phyloP scores from a whole-genome alignment of 2,888 invertebrate species.

The Cheilosia soror region DNA sequence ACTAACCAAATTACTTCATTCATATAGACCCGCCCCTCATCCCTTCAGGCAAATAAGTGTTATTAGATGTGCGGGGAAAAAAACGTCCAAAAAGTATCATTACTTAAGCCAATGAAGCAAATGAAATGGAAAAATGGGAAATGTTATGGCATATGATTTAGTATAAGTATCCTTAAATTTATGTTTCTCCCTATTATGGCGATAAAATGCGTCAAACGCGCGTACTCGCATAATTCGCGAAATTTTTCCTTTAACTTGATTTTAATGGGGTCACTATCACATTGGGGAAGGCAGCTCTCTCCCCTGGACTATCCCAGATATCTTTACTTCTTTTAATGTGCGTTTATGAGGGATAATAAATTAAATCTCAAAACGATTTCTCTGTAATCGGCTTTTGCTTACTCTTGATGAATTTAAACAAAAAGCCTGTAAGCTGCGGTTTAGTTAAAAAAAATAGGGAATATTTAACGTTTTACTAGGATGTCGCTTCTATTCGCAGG shows the following conservation, averaged over 20 bases:
- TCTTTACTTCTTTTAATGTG: no score
- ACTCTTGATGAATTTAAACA: no score
- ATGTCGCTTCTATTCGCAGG: no score
- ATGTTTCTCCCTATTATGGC: constrained; percentile 3
- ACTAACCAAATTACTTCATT: constrained; percentile 40
- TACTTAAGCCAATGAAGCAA: constrained; percentile 28
- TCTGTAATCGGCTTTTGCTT: no score
- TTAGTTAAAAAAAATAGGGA: no score
- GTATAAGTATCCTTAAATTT: constrained; percentile 13
- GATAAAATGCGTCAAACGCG: constrained; percentile 12
- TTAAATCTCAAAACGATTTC: no score
- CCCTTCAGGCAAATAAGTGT: constrained; percentile 12
- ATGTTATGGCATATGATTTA: constrained; percentile 40
- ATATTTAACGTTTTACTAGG: no score
- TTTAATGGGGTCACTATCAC: constrained; percentile 8
- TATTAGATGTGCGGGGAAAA: neutral
- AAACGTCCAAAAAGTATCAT: constrained; percentile 1
- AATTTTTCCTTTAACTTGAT: neutral
- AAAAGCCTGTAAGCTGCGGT: no score
- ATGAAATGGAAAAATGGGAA: neutral
- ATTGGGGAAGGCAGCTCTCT: no score
- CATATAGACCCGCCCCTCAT: neutral
- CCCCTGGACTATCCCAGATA: no score
- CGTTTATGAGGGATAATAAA: no score
- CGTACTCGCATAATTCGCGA: neutral